Percentiles rank a stretch among this genome's conserved stretches.
Evolutionary conservation across 2,113 vertebrate genomes (phyloP).

Genomic region (Columba janthina): DNA sequence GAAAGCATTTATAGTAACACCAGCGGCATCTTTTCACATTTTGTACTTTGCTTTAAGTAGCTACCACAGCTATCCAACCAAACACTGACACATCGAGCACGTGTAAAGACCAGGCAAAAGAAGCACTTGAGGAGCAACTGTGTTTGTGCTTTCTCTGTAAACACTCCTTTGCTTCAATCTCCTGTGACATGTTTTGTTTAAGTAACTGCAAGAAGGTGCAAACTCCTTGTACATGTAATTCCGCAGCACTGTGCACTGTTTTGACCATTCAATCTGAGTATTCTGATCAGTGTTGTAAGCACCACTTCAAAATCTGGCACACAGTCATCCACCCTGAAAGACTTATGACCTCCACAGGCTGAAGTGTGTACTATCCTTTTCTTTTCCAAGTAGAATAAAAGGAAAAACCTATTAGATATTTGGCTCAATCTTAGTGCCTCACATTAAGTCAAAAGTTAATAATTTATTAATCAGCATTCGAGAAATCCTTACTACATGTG

Average conservation of each 20-base stretch:
- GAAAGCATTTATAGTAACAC: neutral
- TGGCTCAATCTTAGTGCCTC: neutral
- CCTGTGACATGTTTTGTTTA: neutral
- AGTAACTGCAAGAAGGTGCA: neutral
- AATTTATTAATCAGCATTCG: slow-evolving; percentile 31
- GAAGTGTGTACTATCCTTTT: neutral
- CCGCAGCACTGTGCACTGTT: neutral
- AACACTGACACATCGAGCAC: neutral
- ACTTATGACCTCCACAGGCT: neutral
- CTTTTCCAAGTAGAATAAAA: neutral
- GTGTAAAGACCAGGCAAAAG: neutral
- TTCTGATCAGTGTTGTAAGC: neutral
- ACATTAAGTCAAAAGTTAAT: slow-evolving; percentile 10
- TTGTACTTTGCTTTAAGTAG: neutral
- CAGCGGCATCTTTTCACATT: neutral
- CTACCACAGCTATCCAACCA: neutral
- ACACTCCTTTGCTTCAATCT: neutral
- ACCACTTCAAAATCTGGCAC: neutral
- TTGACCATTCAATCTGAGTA: neutral
- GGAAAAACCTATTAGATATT: neutral
- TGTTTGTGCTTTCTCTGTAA: neutral
- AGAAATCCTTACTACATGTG: neutral
- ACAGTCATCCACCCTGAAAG: neutral
- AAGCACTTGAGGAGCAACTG: neutral
- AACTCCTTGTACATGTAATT: neutral